Evolutionary conservation across 2,113 vertebrate genomes (phyloP), one percentile per base, ranked within the genome.

Genomic region (Sinosuthora webbiana): DNA sequence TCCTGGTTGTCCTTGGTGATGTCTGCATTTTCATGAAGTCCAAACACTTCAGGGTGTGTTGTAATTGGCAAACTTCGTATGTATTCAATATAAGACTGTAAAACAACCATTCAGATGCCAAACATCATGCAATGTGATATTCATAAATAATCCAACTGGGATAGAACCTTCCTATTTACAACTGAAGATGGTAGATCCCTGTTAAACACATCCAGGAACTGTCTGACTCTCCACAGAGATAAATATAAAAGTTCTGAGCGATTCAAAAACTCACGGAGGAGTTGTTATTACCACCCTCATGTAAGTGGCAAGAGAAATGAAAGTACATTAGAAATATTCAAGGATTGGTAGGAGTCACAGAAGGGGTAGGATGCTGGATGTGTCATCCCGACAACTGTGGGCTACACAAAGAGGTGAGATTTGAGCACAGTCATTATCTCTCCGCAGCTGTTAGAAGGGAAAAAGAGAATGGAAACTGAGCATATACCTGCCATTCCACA

Each of bases 1-100:
- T 99, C 99, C 93, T 99, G 99, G 97, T 99, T 99, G 92, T 99
- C 99, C 93, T 99, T 99, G 17, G 99, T 99, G 97, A 99, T 99
- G 91, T 99, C 98, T 21, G 98, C 99, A 11, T 99, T 99, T 97
- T 99, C 98, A 33, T 99, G 98, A 67, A 99, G 99, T 33, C 99
- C 98, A 74, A 99, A 99, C 71, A 99, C 99, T 86, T 98, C 98
- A 10, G 99, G 99, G 31, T 99, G 98, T 20, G 99, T 97, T 75
- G 95, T 96, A 94, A 98, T 98, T 56, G 99, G 99, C 44, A 99
- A 98, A 63, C 82, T 96, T 94, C 98, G 98, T 78, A 99, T 96
- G 89, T 99, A 99, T 13, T 99, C 97, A 15, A 99, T 84, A 15
- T 99, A 99, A 11, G 97, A 97, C 99, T 99, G 93, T 15, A 96